These are phyloP conservation scores for Morpho helenor DNA, from an alignment of 2,888 invertebrate species.

Conservation along the genomic window DNA sequence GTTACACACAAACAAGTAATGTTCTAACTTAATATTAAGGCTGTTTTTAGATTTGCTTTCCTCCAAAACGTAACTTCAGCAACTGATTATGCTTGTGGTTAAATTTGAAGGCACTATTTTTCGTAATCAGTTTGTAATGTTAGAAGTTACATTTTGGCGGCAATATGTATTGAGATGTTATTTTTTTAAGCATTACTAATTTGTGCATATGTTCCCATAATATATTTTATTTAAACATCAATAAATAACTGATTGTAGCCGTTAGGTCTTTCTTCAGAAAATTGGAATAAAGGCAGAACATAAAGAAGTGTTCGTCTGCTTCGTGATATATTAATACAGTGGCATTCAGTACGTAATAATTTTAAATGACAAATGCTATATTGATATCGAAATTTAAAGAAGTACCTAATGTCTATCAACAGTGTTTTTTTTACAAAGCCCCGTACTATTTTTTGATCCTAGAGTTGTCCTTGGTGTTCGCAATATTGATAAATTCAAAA, in stretches of 20 bases:
- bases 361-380: no score
- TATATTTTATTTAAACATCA: constrained; percentile 58
- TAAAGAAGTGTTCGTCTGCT: no score
- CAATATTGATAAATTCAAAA: no score
- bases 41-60: constrained; percentile 1
- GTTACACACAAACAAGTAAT: no score
- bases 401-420: constrained; percentile 4
- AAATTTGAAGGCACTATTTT: no score
- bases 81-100: neutral
- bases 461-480: no score
- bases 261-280: neutral
- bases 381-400: neutral
- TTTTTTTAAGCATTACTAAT: constrained; percentile 40
- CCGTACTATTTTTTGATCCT: neutral
- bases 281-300: no score
- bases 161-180: constrained; percentile 6
- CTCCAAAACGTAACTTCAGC: constrained; percentile 1
- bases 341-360: no score
- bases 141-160: constrained; percentile 10
- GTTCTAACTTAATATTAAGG: neutral
- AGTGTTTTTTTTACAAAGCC: constrained; percentile 2
- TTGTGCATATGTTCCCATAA: constrained; percentile 60
- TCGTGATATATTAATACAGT: no score
- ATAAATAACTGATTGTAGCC: constrained; percentile 19
- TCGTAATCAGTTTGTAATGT: neutral